A percentile compares a stretch with the other conserved stretches of the same genome.
Conservation (phyloP, 2,888 invertebrate genomes). For the Latrodectus elegans region DNA sequence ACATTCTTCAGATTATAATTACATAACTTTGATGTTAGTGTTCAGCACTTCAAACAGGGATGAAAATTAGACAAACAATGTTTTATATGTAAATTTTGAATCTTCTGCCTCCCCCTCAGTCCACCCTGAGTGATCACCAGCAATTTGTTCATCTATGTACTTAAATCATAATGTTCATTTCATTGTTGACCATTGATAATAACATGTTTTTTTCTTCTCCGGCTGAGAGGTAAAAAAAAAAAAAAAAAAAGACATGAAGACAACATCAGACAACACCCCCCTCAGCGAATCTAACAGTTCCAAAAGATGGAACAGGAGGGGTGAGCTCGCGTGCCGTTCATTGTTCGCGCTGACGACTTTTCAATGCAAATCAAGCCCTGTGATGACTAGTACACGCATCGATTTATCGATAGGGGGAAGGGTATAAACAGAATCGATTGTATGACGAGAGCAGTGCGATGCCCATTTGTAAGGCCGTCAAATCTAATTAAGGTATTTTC, state of each 20-base stretch:
- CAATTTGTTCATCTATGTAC: conserved; percentile 24
- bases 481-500: too few relatives aligned
- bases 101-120: neutral
- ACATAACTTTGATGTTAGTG: too few relatives aligned
- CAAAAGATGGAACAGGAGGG: neutral
- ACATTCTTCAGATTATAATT: too few relatives aligned
- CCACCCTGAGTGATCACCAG: neutral
- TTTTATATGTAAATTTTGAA: too few relatives aligned
- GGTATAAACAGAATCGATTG: too few relatives aligned
- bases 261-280: conserved; percentile 10
- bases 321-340: conserved; percentile 3
- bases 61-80: too few relatives aligned
- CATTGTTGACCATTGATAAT: conserved; percentile 21
- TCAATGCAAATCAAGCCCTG: conserved; percentile 31
- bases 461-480: too few relatives aligned
- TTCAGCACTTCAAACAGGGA: too few relatives aligned
- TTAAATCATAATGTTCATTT: conserved; percentile 23
- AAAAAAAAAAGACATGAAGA: conserved; percentile 24
- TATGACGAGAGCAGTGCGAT: too few relatives aligned
- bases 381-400: conserved; percentile 6
- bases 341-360: conserved; percentile 30
- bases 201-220: neutral
- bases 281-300: neutral
- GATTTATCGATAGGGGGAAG: conserved; percentile 27
- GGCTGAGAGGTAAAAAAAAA: neutral